phyloP scores from a whole-genome alignment of 2,888 invertebrate species.

The Acanthosepion lycidas region DNA sequence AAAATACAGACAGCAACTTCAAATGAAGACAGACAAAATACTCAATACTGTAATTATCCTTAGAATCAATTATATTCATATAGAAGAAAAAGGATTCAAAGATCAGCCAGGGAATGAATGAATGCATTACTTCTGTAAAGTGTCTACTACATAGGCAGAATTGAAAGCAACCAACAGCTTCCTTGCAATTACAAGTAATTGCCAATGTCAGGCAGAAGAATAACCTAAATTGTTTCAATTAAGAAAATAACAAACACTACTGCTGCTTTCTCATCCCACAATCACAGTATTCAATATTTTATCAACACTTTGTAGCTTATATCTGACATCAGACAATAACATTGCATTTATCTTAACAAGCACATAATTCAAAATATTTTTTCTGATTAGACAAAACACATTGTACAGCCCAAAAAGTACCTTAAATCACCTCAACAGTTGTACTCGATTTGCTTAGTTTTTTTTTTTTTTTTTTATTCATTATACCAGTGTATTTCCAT shows the following conservation, averaged over 20 bases:
- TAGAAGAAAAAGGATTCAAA: neutral
- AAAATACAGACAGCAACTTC: neutral
- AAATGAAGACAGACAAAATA: neutral
- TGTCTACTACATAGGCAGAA: neutral
- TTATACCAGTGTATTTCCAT: neutral
- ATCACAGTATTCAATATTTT: slow-evolving; percentile 33
- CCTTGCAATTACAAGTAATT: neutral
- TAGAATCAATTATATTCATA: neutral
- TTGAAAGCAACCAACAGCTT: neutral
- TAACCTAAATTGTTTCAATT: neutral
- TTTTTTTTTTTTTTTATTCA: neutral
- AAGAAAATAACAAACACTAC: neutral
- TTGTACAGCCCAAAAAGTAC: neutral
- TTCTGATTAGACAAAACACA: slow-evolving; percentile 13
- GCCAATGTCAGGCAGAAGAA: neutral
- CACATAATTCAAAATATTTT: neutral
- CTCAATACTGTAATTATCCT: slow-evolving; percentile 20
- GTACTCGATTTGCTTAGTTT: neutral
- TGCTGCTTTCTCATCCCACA: neutral
- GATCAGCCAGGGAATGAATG: neutral
- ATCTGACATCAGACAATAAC: neutral
- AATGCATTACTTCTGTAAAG: neutral
- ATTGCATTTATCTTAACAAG: neutral
- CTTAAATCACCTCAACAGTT: neutral
- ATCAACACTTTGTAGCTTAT: neutral